Base-by-base conservation (phyloP, 2,797 vertebrate species). In the Paramormyrops hopkinsi region DNA sequence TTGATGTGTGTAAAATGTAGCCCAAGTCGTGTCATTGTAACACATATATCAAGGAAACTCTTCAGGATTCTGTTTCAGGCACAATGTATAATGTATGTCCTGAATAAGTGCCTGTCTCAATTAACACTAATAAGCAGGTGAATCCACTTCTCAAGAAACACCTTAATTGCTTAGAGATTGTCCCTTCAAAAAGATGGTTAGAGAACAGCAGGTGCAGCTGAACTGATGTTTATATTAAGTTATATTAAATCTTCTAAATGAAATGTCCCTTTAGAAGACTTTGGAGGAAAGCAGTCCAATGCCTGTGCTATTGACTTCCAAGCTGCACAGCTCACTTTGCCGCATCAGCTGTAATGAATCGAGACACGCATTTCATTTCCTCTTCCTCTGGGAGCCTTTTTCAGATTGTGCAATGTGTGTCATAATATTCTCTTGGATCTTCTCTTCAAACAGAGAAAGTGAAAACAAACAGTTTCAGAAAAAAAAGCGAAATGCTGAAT, bases 301-400 rank as follows among this genome's bases (percentile, higher is more conserved):
- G 82, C 44, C 17, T 48, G 7, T 11, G 37, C 44, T 84, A 50
- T n/a, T 53, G 84, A 86, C 48, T 59, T 12, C 22, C 12, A 4
- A n/a, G 86, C 51, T 44, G 1, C 14, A 22, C 33, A 11, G 51
- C 33, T 87, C 4, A n/a, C 33, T 62, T 41, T 87, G 37, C 54
- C 8, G 19, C 48, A 62, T 62, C 86, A 62, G 29, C 86, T 53
- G 22, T 62, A 37, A 86, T 33, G 84, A 56, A 37, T 14, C 9
- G 11, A 54, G 50, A 53, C 50, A 17, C 8, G 84, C n/a, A 54
- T 86, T 51, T 56, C 50, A 86, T 86, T 54, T 54, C 33, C 33
- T 62, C 37, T 41, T 62, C 86, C 86, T 87, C 17, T 59, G 86
- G 56, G 86, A 87, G 25, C 33, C 54, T n/a, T 62, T 87, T 62